Evolutionary conservation across 2,113 vertebrate genomes (phyloP).

Genomic region (Lonchura striata): DNA sequence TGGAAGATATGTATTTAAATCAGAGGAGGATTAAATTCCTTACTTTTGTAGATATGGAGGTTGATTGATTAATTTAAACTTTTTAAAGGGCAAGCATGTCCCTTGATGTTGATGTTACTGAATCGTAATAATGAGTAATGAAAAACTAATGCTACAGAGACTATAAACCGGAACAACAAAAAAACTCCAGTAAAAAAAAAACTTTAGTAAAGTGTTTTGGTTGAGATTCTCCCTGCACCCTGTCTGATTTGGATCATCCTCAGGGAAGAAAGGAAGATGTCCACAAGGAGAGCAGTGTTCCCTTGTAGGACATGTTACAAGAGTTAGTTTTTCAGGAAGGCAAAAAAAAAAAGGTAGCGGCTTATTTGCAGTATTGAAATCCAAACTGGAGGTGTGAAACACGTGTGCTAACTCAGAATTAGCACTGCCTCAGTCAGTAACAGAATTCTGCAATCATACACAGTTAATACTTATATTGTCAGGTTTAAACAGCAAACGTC

Average conservation of each 20-base stretch:
- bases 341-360: fast-evolving
- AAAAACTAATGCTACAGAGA: neutral
- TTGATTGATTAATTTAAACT: neutral
- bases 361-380: neutral
- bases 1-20: neutral
- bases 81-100: neutral
- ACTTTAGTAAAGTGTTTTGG: neutral
- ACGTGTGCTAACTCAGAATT: neutral
- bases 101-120: neutral
- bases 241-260: neutral
- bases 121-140: neutral
- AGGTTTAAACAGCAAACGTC: neutral
- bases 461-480: neutral
- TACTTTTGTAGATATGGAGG: neutral
- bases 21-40: neutral
- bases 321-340: neutral
- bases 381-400: neutral
- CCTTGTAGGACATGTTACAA: neutral
- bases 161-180: neutral
- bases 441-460: neutral
- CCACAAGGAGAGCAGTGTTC: neutral
- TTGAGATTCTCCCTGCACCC: neutral
- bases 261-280: neutral
- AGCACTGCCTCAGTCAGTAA: neutral
- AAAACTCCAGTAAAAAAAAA: neutral